Evolutionary conservation across 2,888 invertebrate species (phyloP).

Genomic region (Drosophila limbata): DNA sequence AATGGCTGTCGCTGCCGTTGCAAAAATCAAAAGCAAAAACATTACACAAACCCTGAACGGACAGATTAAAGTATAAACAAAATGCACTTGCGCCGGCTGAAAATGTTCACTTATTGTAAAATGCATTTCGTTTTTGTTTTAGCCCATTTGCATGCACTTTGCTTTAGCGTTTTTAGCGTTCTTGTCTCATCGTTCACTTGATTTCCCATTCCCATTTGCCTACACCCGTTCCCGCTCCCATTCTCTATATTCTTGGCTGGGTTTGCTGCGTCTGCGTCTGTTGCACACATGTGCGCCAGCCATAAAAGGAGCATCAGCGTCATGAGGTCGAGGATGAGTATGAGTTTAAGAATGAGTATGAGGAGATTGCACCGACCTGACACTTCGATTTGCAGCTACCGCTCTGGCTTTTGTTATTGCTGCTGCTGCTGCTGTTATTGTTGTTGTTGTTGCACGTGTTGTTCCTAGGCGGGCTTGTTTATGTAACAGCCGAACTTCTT

Average conservation of each 20-base stretch:
- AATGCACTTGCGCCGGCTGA: constrained; percentile 53
- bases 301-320: constrained; percentile 66
- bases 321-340: constrained; percentile 37
- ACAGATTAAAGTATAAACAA: constrained; percentile 79
- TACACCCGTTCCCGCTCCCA: constrained; percentile 8
- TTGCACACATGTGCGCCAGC: constrained; percentile 79
- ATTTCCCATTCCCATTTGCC: constrained; percentile 3
- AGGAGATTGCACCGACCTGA: constrained; percentile 64
- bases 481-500: constrained; percentile 70
- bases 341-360: constrained; percentile 6
- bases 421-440: constrained; percentile 39
- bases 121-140: constrained; percentile 62
- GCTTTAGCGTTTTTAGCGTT: constrained; percentile 61
- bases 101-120: constrained; percentile 75
- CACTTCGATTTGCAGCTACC: constrained; percentile 76
- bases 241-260: constrained; percentile 12
- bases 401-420: constrained; percentile 32
- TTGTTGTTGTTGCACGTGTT: constrained; percentile 73
- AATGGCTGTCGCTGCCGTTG: constrained; percentile 37
- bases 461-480: constrained; percentile 65
- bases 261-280: constrained; percentile 54
- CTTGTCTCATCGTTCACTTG: constrained; percentile 45
- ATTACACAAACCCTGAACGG: constrained; percentile 42
- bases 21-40: constrained; percentile 52
- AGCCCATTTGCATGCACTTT: constrained; percentile 79